These are phyloP conservation scores for Urocolius indicus DNA, from an alignment of 2,113 vertebrate species.

Conservation along the genomic window DNA sequence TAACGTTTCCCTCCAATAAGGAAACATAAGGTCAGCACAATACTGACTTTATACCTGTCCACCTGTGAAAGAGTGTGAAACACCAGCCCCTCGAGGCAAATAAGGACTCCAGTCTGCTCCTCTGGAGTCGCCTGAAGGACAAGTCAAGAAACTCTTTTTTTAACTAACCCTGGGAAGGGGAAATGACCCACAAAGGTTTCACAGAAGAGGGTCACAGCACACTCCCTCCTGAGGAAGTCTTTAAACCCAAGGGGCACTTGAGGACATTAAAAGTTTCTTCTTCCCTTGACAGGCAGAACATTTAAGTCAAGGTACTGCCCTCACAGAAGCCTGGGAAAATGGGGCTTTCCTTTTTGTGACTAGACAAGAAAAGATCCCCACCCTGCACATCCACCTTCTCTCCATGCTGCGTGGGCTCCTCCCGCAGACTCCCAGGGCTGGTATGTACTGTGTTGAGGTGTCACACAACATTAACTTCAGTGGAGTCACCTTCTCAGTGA, in stretches of 20 bases:
- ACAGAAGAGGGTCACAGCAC: slow-evolving; percentile 11
- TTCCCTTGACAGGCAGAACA: slow-evolving; percentile 8
- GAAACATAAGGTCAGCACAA: not conserved
- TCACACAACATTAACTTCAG: not conserved
- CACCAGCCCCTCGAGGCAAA: not conserved
- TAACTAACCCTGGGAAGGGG: not conserved
- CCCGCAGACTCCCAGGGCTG: not conserved
- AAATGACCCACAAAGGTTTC: slow-evolving; percentile 45
- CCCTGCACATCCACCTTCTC: not conserved
- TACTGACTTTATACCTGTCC: not conserved
- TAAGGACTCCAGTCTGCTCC: not conserved
- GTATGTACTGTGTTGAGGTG: not conserved
- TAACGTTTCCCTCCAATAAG: not conserved
- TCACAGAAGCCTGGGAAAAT: not conserved
- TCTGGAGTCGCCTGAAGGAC: not conserved
- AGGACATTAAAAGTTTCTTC: slow-evolving; percentile 27
- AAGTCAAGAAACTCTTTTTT: not conserved
- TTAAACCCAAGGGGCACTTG: slow-evolving; percentile 18
- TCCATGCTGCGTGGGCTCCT: not conserved
- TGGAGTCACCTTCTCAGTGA: not conserved
- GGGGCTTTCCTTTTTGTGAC: not conserved
- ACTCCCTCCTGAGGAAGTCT: slow-evolving; percentile 56
- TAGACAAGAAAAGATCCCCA: not conserved
- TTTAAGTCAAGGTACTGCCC: slow-evolving; percentile 2
- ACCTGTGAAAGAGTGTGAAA: not conserved